Evolutionary conservation across 2,113 vertebrate species (phyloP), one percentile per base, ranked within the genome.

Genomic region (Atrichornis clamosus): DNA sequence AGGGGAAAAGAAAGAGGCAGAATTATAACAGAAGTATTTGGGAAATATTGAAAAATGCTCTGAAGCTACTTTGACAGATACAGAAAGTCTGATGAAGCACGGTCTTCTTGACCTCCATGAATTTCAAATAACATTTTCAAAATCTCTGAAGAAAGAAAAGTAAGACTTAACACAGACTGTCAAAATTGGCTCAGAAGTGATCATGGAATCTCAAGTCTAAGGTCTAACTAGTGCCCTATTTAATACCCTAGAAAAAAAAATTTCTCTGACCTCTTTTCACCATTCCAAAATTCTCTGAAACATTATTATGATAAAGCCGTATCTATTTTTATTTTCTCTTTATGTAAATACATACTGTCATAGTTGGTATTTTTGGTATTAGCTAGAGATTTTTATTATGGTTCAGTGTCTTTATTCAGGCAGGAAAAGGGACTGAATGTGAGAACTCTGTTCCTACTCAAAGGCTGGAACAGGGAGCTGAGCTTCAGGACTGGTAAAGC

Each of bases 401-500:
- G 46, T 39, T 85, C 42, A 23, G 67, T 56, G 41, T 94, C 87
- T 88, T 89, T 93, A 69, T 55, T 88, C 67, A 92, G 74, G 55
- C 88, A 86, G 65, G 72, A 78, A 72, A 92, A 93, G 69, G 47
- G 72, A 84, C n/a, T 60, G 62, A 94, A 86, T 7, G 12, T 84
- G 91, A 91, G 77, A 92, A 60, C 26, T 32, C 53, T 77, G 44
- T 44, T 87, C 37, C 50, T 79, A 73, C 58, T 84, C 33, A 24
- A 80, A 65, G 33, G 69, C n/a, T 87, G 82, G 88, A 89, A 96
- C 86, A 92, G 27, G 28, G 72, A 77, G 93, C 90, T 59, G 75
- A 81, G 59, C 46, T 81, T 75, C 32, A 74, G 50, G 58, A 58
- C 39, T 12, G 4, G 21, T 21, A n/a, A 64, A 84, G 73, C 53